Base-by-base conservation (phyloP, 2,888 invertebrate genomes). In the Amblyteles armatorius region DNA sequence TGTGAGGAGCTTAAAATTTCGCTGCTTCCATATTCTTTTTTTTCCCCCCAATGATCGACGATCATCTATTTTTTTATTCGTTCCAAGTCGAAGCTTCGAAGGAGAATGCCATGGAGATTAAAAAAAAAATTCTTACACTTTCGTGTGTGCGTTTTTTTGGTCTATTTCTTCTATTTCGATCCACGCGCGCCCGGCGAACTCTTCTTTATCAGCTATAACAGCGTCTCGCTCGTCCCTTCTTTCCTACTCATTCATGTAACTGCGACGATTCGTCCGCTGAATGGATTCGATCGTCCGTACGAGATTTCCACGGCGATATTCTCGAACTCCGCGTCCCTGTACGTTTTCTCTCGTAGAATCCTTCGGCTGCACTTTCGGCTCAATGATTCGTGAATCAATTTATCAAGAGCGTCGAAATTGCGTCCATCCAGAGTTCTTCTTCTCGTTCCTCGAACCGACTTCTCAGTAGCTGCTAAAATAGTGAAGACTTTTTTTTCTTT, bases 351-450 rank as follows among this genome's bases (percentile, higher is more conserved):
- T 48, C 65, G 36, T 50, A 36, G 57, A 73, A 76, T 76, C 22
- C 65, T 50, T 50, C 63, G n/a, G 65, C 33, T 76, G 22, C 33
- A 16, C 48, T 36, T 67, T 67, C 76, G 57, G 55, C 44, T 40
- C 22, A 48, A 26, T 48, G 65, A 52, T 52, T 67, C 77, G 77
- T 68, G 40, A 77, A 77, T 67, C 67, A 26, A 77, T 77, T 67
- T 33, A 77, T 77, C 55, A 77, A 68, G 67, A 67, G 19, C 52
- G 11, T 55, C 19, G 13, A 55, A 33, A 52, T 33, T 52, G 19
- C 72, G 36, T 72, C 13, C 72, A 36, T 72, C 72, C 36, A 72
- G 52, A 33, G 9, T 33, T 48, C 22, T 29, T 55, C 9, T 33
- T 19, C 50, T 22, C 26, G 29, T n/a, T 6, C 4, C 19, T n/a